phyloP scores from a whole-genome alignment of 2,888 invertebrate species.

The Melanostoma scalare region DNA sequence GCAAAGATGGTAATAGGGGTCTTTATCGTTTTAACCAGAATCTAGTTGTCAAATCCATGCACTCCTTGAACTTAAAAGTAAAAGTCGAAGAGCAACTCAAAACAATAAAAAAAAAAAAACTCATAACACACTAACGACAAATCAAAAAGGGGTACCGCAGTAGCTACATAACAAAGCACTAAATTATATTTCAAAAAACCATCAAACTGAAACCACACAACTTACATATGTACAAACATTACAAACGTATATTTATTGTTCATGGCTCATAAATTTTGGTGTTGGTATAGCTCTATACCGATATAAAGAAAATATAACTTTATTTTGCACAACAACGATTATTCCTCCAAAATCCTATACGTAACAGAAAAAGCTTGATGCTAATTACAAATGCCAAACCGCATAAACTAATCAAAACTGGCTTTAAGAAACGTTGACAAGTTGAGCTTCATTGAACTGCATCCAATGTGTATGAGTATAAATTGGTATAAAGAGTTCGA shows the following conservation, averaged over 20 bases:
- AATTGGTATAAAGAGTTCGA: slow-evolving; percentile 3
- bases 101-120: background rate
- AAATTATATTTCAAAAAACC: background rate
- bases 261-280: slow-evolving; percentile 56
- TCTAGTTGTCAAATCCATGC: background rate
- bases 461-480: background rate
- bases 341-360: slow-evolving; percentile 7
- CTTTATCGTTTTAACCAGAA: no score
- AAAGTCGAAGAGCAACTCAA: background rate
- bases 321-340: slow-evolving; percentile 40
- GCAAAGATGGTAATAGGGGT: no score
- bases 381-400: slow-evolving; percentile 39
- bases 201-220: slow-evolving; percentile 14
- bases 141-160: no score
- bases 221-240: background rate
- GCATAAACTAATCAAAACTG: slow-evolving; percentile 48
- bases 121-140: background rate
- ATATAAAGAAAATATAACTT: slow-evolving; percentile 29
- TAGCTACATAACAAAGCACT: background rate
- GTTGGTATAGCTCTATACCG: slow-evolving; percentile 26
- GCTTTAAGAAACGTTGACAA: slow-evolving; percentile 37
- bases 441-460: slow-evolving; percentile 3
- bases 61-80: slow-evolving; percentile 14
- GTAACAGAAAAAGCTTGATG: slow-evolving; percentile 24
- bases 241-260: slow-evolving; percentile 22